These are phyloP conservation scores for Phylloscopus whistleri DNA, from an alignment of 2,113 vertebrate species.

Conservation along the genomic window DNA sequence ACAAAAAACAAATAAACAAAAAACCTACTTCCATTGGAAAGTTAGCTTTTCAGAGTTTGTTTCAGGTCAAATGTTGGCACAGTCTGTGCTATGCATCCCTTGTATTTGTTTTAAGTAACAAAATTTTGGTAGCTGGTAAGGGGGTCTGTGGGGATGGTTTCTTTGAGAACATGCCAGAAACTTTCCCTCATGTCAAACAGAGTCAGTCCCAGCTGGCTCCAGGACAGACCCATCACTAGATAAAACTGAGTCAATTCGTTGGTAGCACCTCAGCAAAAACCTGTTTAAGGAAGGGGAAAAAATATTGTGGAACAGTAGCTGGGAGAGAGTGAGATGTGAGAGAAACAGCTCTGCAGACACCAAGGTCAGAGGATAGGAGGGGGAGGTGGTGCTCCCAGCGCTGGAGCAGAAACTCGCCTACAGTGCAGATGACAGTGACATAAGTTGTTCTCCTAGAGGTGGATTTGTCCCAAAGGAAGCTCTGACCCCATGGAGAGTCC, in stretches of 20 bases:
- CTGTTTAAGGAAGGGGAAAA: neutral
- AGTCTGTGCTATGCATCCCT: neutral
- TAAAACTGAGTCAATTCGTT: neutral
- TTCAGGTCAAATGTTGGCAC: neutral
- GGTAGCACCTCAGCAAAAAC: neutral
- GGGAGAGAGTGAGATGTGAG: neutral
- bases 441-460: no score
- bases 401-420: neutral
- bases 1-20: neutral
- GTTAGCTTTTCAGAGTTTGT: neutral
- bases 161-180: neutral
- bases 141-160: rapidly evolving
- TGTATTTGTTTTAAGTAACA: neutral
- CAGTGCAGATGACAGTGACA: neutral
- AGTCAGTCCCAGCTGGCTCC: neutral
- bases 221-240: neutral
- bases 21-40: neutral
- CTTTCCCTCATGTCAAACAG: neutral
- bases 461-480: neutral
- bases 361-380: neutral
- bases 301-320: neutral
- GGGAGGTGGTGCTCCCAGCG: neutral
- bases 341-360: neutral
- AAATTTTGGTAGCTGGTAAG: neutral
- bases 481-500: neutral